A percentile compares a stretch with the other conserved stretches of the same genome.
Evolutionary conservation across 2,888 invertebrate species (phyloP).

Genomic region (Metellina segmentata): DNA sequence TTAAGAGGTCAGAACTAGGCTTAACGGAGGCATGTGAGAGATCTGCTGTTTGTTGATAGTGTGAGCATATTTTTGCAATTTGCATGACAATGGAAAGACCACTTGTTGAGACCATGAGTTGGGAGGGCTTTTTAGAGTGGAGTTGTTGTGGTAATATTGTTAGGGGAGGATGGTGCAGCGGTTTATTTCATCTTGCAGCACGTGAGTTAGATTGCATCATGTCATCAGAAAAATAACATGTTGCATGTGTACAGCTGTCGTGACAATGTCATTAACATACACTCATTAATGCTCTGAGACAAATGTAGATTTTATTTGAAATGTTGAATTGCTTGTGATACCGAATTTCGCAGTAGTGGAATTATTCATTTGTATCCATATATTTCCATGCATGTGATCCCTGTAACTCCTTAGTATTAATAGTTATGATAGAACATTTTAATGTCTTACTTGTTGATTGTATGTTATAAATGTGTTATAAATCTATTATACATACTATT

Average conservation of each 20-base stretch:
- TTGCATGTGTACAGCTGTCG: neutral
- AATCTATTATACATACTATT: too few relatives aligned
- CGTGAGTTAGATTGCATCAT: conserved; percentile 14
- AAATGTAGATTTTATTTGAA: too few relatives aligned
- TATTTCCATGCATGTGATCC: too few relatives aligned
- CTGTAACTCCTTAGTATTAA: too few relatives aligned
- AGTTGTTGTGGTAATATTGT: neutral
- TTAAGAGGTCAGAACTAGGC: conserved; percentile 8
- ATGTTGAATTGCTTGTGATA: too few relatives aligned
- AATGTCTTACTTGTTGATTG: too few relatives aligned
- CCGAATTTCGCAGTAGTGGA: too few relatives aligned
- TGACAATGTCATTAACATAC: too few relatives aligned
- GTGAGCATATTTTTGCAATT: conserved; percentile 36
- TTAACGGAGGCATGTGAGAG: neutral
- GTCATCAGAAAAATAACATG: neutral
- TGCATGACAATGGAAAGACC: conserved; percentile 30
- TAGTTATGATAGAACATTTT: too few relatives aligned
- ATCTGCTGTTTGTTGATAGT: conserved; percentile 29
- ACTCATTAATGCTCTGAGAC: too few relatives aligned
- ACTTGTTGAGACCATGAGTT: conserved; percentile 50
- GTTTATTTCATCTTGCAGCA: conserved; percentile 8
- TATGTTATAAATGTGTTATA: too few relatives aligned
- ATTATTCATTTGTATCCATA: too few relatives aligned
- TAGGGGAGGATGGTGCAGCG: neutral
- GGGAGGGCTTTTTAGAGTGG: neutral